phyloP scores from a whole-genome alignment of 92 coral and sea anemone genomes.

The Ricordea florida region DNA sequence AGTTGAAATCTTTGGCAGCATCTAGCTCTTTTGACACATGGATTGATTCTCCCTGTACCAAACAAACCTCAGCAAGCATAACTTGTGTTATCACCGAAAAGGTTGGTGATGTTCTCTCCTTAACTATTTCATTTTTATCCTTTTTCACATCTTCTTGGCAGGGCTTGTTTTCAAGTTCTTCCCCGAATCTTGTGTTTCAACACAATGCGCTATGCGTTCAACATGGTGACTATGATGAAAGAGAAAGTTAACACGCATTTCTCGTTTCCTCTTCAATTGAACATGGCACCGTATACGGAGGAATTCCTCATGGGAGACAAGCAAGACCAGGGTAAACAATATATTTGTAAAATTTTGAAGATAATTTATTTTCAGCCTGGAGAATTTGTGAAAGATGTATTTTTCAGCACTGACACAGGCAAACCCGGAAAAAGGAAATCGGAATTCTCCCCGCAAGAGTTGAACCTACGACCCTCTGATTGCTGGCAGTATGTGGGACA shows the following conservation, averaged over 20 bases:
- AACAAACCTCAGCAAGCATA: no score
- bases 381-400: no score
- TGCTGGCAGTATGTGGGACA: no score
- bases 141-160: background rate
- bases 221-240: slow-evolving; percentile 99
- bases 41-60: no score
- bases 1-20: no score
- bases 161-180: slow-evolving; percentile 97
- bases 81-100: background rate
- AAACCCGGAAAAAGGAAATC: no score
- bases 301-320: slow-evolving; percentile 98
- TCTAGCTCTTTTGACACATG: no score
- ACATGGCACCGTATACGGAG: slow-evolving; percentile 99
- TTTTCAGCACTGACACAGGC: no score
- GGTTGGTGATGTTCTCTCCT: background rate
- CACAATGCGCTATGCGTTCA: slow-evolving; percentile 99
- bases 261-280: slow-evolving; percentile 97
- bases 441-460: no score
- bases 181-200: slow-evolving; percentile 98
- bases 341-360: no score
- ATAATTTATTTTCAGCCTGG: no score
- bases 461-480: no score
- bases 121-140: background rate
- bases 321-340: slow-evolving; percentile 81
- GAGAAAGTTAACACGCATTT: slow-evolving; percentile 99